Percentiles rank a stretch among this genome's conserved stretches.
Conservation (phyloP, 2,797 vertebrate genomes). For the Margarornis squamiger region DNA sequence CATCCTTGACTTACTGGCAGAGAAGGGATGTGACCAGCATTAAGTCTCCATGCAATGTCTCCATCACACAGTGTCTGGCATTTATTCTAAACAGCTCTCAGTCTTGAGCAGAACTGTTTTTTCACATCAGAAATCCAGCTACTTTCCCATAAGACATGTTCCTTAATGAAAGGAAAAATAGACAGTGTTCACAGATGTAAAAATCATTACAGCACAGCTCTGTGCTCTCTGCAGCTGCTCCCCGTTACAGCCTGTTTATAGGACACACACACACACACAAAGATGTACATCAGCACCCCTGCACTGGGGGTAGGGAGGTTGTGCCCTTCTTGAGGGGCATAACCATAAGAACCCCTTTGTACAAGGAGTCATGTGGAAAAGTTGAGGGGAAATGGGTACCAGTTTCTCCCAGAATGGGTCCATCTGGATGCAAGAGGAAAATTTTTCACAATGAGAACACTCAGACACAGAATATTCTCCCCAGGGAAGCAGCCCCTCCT, state of each 20-base stretch:
- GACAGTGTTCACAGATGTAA: not conserved
- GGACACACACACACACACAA: not conserved
- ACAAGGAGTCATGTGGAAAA: not conserved
- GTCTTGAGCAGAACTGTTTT: constrained; percentile 23
- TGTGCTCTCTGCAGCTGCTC: not conserved
- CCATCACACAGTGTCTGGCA: constrained; percentile 57
- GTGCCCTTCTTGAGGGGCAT: not conserved
- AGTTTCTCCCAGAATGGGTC: not conserved
- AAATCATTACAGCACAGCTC: not conserved
- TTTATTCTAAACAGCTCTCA: constrained; percentile 61
- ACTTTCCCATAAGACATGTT: constrained; percentile 16
- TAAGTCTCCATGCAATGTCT: constrained; percentile 46
- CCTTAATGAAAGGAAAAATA: constrained; percentile 13
- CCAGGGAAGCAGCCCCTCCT: not conserved
- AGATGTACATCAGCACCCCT: not conserved
- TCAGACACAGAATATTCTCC: not conserved
- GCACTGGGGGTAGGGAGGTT: not conserved
- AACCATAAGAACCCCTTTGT: not conserved
- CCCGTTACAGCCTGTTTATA: not conserved
- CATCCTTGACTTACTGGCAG: constrained; percentile 67
- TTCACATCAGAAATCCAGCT: constrained; percentile 37
- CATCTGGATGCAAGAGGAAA: not conserved
- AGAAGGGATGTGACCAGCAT: constrained; percentile 67
- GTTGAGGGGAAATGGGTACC: not conserved
- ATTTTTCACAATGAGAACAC: not conserved